Conservation (phyloP, 2,888 invertebrate genomes). For the Melinopterus prodromus region DNA sequence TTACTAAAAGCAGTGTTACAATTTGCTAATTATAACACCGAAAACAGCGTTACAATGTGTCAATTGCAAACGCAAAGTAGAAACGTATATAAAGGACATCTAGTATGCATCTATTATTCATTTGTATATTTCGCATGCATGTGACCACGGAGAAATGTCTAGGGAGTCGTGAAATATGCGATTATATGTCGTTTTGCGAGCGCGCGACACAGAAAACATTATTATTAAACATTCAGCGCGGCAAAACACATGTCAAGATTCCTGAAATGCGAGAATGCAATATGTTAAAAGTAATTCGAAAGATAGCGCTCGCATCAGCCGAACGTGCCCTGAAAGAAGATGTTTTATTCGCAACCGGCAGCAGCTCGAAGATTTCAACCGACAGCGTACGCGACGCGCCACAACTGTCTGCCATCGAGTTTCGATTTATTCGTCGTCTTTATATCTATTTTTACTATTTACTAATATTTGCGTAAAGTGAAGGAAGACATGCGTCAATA, state of each 20-base stretch:
- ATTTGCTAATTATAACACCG: too few species aligned
- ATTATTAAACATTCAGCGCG: neutral
- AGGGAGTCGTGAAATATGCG: conserved; percentile 4
- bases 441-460: neutral
- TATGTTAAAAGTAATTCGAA: neutral
- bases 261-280: neutral
- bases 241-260: conserved; percentile 4
- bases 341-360: neutral
- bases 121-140: neutral
- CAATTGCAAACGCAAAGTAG: too few species aligned
- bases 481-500: too few species aligned
- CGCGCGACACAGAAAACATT: neutral
- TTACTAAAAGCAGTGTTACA: too few species aligned
- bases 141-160: neutral
- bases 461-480: too few species aligned
- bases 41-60: too few species aligned
- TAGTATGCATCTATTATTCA: neutral
- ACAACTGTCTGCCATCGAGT: neutral
- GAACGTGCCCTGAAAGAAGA: neutral
- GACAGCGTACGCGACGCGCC: neutral
- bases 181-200: neutral
- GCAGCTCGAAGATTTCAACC: neutral
- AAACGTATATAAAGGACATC: too few species aligned
- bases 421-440: neutral
- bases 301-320: conserved; percentile 4